Percentiles rank a stretch among this genome's conserved stretches.
These are phyloP conservation scores for Euplexia lucipara DNA, from an alignment of 2,888 invertebrate species.

Conservation along the genomic window DNA sequence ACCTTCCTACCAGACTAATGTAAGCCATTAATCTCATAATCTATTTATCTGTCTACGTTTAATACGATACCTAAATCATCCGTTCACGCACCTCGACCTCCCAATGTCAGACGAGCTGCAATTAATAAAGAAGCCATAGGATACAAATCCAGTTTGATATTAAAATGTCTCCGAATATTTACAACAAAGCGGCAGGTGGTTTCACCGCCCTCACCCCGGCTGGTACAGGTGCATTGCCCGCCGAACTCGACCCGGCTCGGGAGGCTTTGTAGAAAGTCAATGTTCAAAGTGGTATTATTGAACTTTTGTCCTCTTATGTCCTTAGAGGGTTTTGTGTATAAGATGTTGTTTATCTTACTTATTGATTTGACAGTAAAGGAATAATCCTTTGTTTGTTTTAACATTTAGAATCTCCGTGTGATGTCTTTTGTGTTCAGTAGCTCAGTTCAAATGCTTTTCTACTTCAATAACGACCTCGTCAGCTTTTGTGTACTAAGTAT, in stretches of 20 bases:
- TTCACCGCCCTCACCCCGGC: constrained; percentile 44
- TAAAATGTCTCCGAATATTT: constrained; percentile 64
- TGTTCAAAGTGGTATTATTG: constrained; percentile 51
- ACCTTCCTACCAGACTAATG: constrained; percentile 29
- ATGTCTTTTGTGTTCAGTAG: neutral
- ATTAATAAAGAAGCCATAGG: constrained; percentile 55
- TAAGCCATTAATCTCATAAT: constrained; percentile 50
- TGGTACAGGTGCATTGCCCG: constrained; percentile 78
- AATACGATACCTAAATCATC: constrained; percentile 30
- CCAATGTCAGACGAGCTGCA: constrained; percentile 45
- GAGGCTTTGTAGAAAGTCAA: constrained; percentile 53
- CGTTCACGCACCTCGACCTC: constrained; percentile 16
- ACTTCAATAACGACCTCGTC: neutral
- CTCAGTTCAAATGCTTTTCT: constrained; percentile 8
- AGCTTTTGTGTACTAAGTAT: constrained; percentile 7
- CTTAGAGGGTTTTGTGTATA: constrained; percentile 26
- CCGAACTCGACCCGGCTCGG: constrained; percentile 67
- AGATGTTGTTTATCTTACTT: constrained; percentile 31
- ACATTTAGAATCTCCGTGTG: constrained; percentile 11
- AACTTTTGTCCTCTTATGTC: constrained; percentile 48
- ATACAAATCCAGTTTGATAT: constrained; percentile 58
- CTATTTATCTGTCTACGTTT: constrained; percentile 45
- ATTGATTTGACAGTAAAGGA: constrained; percentile 15
- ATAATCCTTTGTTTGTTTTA: constrained; percentile 39
- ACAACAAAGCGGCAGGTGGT: constrained; percentile 76